Percentiles rank a stretch among this genome's conserved stretches.
phyloP scores from a whole-genome alignment of 2,888 invertebrate species.

The Athalia rosae region DNA sequence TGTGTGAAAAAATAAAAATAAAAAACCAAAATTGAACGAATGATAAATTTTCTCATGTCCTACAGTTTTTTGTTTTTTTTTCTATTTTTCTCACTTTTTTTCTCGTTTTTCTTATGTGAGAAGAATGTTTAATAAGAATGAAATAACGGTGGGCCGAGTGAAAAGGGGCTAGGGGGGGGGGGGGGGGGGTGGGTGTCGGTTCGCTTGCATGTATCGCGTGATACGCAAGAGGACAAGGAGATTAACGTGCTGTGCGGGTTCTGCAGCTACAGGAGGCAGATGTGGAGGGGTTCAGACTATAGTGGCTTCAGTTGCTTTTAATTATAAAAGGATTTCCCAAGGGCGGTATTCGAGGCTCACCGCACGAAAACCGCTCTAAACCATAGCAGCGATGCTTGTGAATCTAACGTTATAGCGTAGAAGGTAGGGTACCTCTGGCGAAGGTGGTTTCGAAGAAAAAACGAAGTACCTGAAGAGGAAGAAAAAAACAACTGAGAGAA shows the following conservation, averaged over 20 bases:
- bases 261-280: constrained; percentile 13
- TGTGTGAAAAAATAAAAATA: too few relatives aligned
- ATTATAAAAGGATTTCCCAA: constrained; percentile 45
- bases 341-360: constrained; percentile 39
- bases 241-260: constrained; percentile 22
- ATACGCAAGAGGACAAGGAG: constrained; percentile 30
- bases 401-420: not conserved
- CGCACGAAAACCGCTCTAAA: constrained; percentile 30
- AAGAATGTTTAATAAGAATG: too few relatives aligned
- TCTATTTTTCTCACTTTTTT: not conserved
- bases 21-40: too few relatives aligned
- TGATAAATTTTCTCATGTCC: too few relatives aligned
- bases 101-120: not conserved
- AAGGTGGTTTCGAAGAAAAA: constrained; percentile 4
- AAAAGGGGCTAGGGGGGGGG: too few relatives aligned
- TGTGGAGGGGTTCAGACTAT: not conserved
- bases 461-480: not conserved
- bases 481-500: too few relatives aligned
- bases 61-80: too few relatives aligned
- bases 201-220: constrained; percentile 2
- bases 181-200: too few relatives aligned
- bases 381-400: not conserved
- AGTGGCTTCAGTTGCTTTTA: constrained; percentile 32
- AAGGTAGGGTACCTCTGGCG: not conserved
- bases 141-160: too few relatives aligned